Evolutionary conservation across 2,797 vertebrate species (phyloP).

Genomic region (Phataginus tricuspis): DNA sequence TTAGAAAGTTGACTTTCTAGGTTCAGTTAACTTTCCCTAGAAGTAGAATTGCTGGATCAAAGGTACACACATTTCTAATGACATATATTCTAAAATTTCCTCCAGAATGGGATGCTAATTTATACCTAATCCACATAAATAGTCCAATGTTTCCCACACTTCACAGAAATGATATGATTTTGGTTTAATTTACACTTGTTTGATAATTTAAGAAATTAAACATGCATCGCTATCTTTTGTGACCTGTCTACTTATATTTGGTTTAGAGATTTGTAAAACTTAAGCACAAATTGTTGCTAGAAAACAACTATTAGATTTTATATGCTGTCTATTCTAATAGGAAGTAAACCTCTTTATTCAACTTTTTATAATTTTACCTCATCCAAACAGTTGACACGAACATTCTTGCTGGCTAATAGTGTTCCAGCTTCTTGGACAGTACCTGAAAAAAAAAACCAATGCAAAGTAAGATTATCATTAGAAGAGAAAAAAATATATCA

Average conservation of each 20-base stretch:
- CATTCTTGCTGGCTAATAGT: slow-evolving; percentile 95
- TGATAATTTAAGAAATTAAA: slow-evolving; percentile 6
- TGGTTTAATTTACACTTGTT: neutral
- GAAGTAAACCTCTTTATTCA: slow-evolving; percentile 10
- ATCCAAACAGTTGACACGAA: slow-evolving; percentile 97
- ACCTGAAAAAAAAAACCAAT: slow-evolving; percentile 85
- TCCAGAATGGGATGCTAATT: neutral
- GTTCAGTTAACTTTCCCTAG: neutral
- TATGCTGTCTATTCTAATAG: neutral
- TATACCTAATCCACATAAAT: slow-evolving; percentile 10
- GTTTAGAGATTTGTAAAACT: slow-evolving; percentile 15
- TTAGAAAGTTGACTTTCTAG: neutral
- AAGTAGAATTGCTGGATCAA: neutral
- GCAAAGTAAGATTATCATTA: slow-evolving; percentile 29
- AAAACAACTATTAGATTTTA: neutral
- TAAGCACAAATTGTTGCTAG: slow-evolving; percentile 12
- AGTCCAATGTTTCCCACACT: neutral
- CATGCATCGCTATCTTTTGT: neutral
- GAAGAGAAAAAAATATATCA: neutral
- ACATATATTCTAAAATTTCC: slow-evolving; percentile 29
- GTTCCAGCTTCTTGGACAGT: slow-evolving; percentile 94
- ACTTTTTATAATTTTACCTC: slow-evolving; percentile 89
- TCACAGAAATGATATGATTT: neutral
- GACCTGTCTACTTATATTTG: neutral
- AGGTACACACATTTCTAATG: neutral